Evolutionary conservation across 37 sponge, comb jelly and placozoan species (phyloP).

Genomic region (Ianthella basta): DNA sequence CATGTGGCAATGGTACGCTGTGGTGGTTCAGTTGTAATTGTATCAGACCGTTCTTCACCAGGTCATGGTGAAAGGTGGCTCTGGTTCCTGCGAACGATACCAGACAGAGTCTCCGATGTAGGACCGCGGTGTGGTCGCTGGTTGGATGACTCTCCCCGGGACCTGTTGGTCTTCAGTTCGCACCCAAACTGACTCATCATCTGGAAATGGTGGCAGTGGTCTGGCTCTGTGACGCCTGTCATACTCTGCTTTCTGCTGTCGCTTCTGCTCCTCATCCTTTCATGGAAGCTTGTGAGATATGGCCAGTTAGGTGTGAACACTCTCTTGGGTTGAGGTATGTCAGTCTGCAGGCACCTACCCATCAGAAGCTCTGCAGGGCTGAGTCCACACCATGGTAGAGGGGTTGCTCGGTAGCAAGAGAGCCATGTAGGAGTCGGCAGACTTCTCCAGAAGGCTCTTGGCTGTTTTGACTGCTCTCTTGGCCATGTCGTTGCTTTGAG

Average conservation of each 20-base stretch:
- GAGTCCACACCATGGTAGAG: slow-evolving; percentile 31
- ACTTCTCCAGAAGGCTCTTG: not conserved
- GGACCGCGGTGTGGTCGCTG: not conserved
- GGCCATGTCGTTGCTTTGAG: slow-evolving; percentile 23
- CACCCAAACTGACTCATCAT: slow-evolving; percentile 21
- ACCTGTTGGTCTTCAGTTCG: slow-evolving; percentile 19
- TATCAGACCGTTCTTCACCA: no score
- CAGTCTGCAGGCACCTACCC: slow-evolving; percentile 6
- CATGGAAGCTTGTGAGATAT: slow-evolving; percentile 38
- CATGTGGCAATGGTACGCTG: no score
- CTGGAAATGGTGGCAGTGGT: not conserved
- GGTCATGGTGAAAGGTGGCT: not conserved
- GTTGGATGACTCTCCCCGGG: not conserved
- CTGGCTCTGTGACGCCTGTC: not conserved
- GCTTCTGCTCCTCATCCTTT: not conserved
- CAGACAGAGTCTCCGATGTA: slow-evolving; percentile 21
- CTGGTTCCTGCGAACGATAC: slow-evolving; percentile 11
- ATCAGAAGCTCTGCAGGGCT: slow-evolving; percentile 31
- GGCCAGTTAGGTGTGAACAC: slow-evolving; percentile 16
- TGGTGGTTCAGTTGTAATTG: no score
- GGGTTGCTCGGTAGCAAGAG: slow-evolving; percentile 17
- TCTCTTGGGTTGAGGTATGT: slow-evolving; percentile 7
- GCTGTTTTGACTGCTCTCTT: slow-evolving; percentile 21
- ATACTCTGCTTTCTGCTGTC: slow-evolving; percentile 1
- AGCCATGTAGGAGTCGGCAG: slow-evolving; percentile 15